Percentiles rank a stretch among this genome's conserved stretches.
Evolutionary conservation across 2,888 invertebrate genomes (phyloP).

Genomic region (Horisme vitalbata): DNA sequence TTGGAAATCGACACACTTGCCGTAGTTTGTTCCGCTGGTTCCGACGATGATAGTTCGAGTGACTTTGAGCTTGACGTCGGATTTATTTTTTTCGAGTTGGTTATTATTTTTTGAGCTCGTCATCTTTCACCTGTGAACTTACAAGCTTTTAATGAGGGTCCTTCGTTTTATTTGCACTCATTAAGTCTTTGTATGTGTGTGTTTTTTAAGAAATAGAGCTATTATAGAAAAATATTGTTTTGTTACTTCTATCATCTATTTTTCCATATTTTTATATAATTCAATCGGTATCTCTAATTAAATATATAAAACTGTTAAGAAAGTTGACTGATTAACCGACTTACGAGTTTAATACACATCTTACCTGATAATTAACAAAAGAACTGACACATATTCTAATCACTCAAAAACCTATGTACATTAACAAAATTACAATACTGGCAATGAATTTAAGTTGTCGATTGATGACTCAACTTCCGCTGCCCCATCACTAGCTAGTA

Average conservation of each 20-base stretch:
- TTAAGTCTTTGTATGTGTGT: neutral
- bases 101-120: conserved; percentile 42
- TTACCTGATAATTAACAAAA: too few species aligned
- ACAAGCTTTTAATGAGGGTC: conserved; percentile 18
- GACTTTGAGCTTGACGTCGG: conserved; percentile 61
- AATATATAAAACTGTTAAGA: too few species aligned
- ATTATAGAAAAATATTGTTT: too few species aligned
- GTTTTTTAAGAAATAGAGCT: too few species aligned
- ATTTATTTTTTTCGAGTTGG: conserved; percentile 50
- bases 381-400: too few species aligned
- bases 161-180: conserved; percentile 5
- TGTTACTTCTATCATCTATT: too few species aligned
- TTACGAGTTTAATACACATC: too few species aligned
- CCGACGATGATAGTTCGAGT: conserved; percentile 75
- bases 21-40: conserved; percentile 75
- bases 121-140: conserved; percentile 34
- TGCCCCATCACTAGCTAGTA: conserved; percentile 40
- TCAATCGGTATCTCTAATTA: too few species aligned
- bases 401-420: too few species aligned
- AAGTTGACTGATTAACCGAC: too few species aligned
- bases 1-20: conserved; percentile 81
- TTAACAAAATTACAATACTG: too few species aligned
- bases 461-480: conserved; percentile 1
- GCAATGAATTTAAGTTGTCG: conserved; percentile 25
- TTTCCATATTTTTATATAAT: too few species aligned